phyloP scores from a whole-genome alignment of 2,888 invertebrate species.

The Galerucella pusilla region DNA sequence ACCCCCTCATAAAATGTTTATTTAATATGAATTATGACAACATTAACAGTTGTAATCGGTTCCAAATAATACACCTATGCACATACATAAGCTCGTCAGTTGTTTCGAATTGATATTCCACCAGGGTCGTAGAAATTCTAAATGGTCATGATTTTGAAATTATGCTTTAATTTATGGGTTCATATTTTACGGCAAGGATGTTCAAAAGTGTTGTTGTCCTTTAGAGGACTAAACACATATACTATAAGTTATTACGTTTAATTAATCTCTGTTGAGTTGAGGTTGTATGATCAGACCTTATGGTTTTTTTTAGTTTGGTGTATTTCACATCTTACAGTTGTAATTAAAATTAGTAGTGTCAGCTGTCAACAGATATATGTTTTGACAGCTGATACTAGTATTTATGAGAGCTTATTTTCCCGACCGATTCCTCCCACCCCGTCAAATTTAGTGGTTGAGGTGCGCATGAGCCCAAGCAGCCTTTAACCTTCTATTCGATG shows the following conservation, averaged over 20 bases:
- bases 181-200: slow-evolving; percentile 9
- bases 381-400: too few relatives aligned
- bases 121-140: slow-evolving; percentile 12
- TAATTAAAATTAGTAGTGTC: too few relatives aligned
- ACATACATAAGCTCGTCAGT: slow-evolving; percentile 13
- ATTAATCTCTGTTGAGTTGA: not conserved
- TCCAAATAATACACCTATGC: not conserved
- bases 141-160: slow-evolving; percentile 14
- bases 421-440: too few relatives aligned
- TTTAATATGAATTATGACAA: slow-evolving; percentile 14
- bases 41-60: not conserved
- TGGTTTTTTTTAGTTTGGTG: too few relatives aligned
- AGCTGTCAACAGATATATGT: too few relatives aligned
- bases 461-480: too few relatives aligned
- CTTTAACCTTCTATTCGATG: too few relatives aligned
- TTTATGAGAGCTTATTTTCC: too few relatives aligned
- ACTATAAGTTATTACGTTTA: not conserved
- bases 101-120: slow-evolving; percentile 16
- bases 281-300: not conserved
- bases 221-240: not conserved
- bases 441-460: too few relatives aligned
- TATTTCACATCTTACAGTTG: too few relatives aligned
- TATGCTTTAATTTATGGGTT: slow-evolving; percentile 6
- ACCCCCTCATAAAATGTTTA: slow-evolving; percentile 7
- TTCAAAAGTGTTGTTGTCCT: slow-evolving; percentile 11